Conservation (phyloP, 2,797 vertebrate species). For the Centropyge bicolor region DNA sequence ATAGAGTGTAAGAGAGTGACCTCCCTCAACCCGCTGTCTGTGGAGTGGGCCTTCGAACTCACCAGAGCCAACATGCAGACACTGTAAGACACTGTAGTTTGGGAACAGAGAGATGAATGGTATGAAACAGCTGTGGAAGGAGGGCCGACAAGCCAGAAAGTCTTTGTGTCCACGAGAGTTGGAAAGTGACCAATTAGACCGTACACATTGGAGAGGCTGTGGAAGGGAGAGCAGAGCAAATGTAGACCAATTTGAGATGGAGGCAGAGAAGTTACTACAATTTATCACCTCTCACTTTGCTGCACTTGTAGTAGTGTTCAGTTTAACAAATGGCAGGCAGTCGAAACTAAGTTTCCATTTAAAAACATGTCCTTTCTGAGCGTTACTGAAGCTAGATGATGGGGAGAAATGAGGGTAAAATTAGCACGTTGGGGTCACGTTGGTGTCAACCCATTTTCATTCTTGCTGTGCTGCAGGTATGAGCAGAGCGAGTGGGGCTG, state of each 20-base stretch:
- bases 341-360: constrained; percentile 17
- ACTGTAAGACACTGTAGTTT: constrained; percentile 86
- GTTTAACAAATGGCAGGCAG: constrained; percentile 9
- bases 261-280: constrained; percentile 5
- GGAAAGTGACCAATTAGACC: constrained; percentile 23
- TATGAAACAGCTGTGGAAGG: not conserved
- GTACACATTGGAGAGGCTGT: not conserved
- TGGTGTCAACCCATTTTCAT: not conserved
- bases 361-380: not conserved
- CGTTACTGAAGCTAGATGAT: not conserved
- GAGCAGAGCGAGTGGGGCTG: constrained; percentile 98
- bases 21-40: constrained; percentile 88
- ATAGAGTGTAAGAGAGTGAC: constrained; percentile 93
- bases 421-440: not conserved
- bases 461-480: constrained; percentile 82
- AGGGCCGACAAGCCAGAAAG: constrained; percentile 21
- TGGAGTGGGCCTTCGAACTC: constrained; percentile 96
- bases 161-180: constrained; percentile 16
- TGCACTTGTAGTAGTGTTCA: constrained; percentile 2
- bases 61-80: constrained; percentile 96
- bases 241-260: constrained; percentile 5
- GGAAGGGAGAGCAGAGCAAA: constrained; percentile 11
- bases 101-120: constrained; percentile 13
- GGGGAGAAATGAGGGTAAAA: not conserved
- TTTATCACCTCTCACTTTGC: constrained; percentile 20